Evolutionary conservation across 2,888 invertebrate species (phyloP), one percentile per base, ranked within the genome.

Genomic region (Pachycephus smyrnensis): DNA sequence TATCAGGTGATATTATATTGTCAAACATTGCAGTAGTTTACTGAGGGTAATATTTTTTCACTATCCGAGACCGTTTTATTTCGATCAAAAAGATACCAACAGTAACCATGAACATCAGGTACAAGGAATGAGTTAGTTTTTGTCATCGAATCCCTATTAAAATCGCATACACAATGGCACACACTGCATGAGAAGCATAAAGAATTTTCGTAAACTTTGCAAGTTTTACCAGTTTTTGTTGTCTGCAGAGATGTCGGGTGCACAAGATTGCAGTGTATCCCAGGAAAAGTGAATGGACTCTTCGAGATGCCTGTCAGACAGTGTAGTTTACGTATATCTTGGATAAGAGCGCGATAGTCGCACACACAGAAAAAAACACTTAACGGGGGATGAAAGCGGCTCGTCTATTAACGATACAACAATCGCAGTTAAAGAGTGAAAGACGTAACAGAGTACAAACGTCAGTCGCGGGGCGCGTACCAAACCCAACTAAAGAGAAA

Each of bases 401-500:
- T 30, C 11, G 30, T 31, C 71, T 71, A 3, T 32, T 15, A 71
- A 71, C 31, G 15, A 71, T 32, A 12, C 71, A 31, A 30, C 31
- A 15, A 4, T 71, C 71, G 12, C 71, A 12, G 12, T 71, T 71
- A 11, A 71, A 71, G 2, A 32, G 31, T 11, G 71, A 30, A 71
- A 32, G 15, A 0, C 12, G 31, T 15, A 71, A 31, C 4, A 4
- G 71, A 71, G 31, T 30, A 71, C 12, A 32, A 80, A 82, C 85
- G 83, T 82, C 86, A 85, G 84, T 83, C 88, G 86, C 88, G 87
- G 84, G 82, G 84, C 89, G 89, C 90, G 89, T 85, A 89, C 89
- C 88, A 90, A 90, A 88, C 89, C 89, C 89, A 89, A 90, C 90
- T 90, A 88, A 87, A 86, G 81, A 83, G 84, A 87, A 85, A 86